phyloP scores from a whole-genome alignment of 2,888 invertebrate species.

The Noctuana brunneofusca region DNA sequence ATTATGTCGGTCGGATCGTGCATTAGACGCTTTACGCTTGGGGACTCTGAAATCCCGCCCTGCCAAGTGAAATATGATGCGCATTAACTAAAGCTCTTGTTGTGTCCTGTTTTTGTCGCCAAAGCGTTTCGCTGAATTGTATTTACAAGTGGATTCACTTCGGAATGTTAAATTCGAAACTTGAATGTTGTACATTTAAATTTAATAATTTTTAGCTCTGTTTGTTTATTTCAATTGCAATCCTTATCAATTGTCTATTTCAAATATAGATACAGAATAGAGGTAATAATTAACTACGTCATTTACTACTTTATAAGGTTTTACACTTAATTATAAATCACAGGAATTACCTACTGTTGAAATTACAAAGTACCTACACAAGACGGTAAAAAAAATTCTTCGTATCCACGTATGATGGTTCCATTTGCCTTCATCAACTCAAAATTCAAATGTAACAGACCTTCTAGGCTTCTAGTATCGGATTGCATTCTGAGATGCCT shows the following conservation, averaged over 20 bases:
- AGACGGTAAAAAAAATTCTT: neutral
- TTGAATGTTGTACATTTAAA: constrained; percentile 22
- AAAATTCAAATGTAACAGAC: neutral
- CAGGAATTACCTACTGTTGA: too few species aligned
- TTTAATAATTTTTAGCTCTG: constrained; percentile 20
- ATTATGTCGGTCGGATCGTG: constrained; percentile 23
- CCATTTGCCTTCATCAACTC: neutral
- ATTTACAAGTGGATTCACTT: constrained; percentile 57
- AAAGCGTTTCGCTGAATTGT: constrained; percentile 59
- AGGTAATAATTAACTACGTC: too few species aligned
- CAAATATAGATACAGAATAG: too few species aligned
- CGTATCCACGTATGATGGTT: too few species aligned
- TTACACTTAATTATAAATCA: too few species aligned
- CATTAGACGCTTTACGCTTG: constrained; percentile 39
- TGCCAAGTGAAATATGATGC: constrained; percentile 72
- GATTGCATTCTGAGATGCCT: constrained; percentile 25
- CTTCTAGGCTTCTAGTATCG: constrained; percentile 4
- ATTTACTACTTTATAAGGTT: too few species aligned
- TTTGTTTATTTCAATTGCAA: constrained; percentile 5
- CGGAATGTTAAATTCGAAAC: constrained; percentile 49
- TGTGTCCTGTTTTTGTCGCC: constrained; percentile 69
- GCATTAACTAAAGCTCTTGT: constrained; percentile 73
- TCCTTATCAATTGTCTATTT: too few species aligned
- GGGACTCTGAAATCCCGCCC: constrained; percentile 63
- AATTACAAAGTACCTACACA: too few species aligned